These are phyloP conservation scores for Drosophila trapezifrons DNA, from an alignment of 1,140 invertebrate genomes.

Conservation along the genomic window DNA sequence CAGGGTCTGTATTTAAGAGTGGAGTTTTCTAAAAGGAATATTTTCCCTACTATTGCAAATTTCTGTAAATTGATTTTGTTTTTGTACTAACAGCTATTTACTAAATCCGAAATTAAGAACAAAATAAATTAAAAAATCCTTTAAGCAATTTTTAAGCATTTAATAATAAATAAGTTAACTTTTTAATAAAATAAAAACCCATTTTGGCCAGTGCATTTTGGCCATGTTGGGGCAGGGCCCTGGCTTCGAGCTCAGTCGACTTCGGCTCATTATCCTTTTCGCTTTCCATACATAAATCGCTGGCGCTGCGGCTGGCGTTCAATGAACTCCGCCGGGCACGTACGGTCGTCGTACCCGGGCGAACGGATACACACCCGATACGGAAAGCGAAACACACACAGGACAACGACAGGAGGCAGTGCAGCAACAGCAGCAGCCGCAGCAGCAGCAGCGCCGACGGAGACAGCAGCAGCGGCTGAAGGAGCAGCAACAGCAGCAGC, in stretches of 20 bases:
- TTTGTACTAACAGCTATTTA: background rate
- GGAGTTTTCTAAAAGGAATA: too few species aligned
- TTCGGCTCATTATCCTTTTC: conserved; percentile 82
- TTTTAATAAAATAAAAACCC: too few species aligned
- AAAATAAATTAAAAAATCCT: too few species aligned
- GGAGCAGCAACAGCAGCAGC: conserved; percentile 12
- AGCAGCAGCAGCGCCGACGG: conserved; percentile 24
- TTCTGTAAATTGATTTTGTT: background rate
- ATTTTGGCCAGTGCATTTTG: conserved; percentile 48
- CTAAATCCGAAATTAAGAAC: too few species aligned
- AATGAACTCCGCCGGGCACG: conserved; percentile 80
- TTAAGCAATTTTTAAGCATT: too few species aligned
- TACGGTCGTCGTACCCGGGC: conserved; percentile 72
- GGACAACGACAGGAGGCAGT: conserved; percentile 62
- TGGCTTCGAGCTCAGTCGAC: conserved; percentile 27
- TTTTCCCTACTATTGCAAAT: background rate
- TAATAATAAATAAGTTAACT: too few species aligned
- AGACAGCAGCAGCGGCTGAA: conserved; percentile 13
- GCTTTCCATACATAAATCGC: conserved; percentile 84
- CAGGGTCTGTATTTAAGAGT: too few species aligned
- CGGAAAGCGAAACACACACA: conserved; percentile 83
- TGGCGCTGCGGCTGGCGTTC: conserved; percentile 64
- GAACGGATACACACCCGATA: conserved; percentile 82
- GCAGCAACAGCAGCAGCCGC: conserved; percentile 7
- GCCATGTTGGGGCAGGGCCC: conserved; percentile 74